Base-by-base conservation (phyloP, 2,113 vertebrate genomes). In the Copsychus sechellarum region DNA sequence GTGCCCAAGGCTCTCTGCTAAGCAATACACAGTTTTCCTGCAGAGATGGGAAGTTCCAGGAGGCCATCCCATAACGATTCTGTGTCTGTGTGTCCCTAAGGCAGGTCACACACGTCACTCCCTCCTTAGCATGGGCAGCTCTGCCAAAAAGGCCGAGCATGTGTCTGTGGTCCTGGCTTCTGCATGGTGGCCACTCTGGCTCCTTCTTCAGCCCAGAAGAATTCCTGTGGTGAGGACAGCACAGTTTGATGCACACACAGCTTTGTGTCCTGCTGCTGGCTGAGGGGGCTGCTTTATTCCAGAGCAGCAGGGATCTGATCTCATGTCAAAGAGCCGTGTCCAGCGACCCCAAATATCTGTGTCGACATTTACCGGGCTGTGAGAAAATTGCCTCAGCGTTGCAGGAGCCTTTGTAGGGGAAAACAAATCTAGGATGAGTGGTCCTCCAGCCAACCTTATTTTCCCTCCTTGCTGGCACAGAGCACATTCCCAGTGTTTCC, bases 81-180 rank as follows among this genome's bases (percentile, higher is more conserved):
- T 31, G 31, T 0, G 40, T 54, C 56, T 79, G 54, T 48, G 0
- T 50, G 57, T 85, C 86, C 62, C 50, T 23, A 14, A n/a, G 70
- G 94, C 84, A 80, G 57, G 73, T 91, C 36, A 11, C 42, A 31
- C 33, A 1, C 1, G 9, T 38, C 2, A 13, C 29, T 65, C 73
- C 40, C 53, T 65, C 57, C 2, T 34, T 13, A 47, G 26, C 74
- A 5, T 3, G n/a, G 57, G 58, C 67, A 88, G 20, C 72, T 48
- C 22, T 40, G 45, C 85, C 71, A 78, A 3, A 4, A 26, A 14
- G 14, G 18, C n/a, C 0, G 1, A 50, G 18, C 1, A 0, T 0
- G 1, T 38, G 26, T 56, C 79, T 31, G 76, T 21, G 53, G 7
- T 54, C 36, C 34, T 0, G 0, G 17, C 18, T 8, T 50, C 65